Base-by-base conservation (phyloP, 2,113 vertebrate species). In the Nothoprocta pentlandii region DNA sequence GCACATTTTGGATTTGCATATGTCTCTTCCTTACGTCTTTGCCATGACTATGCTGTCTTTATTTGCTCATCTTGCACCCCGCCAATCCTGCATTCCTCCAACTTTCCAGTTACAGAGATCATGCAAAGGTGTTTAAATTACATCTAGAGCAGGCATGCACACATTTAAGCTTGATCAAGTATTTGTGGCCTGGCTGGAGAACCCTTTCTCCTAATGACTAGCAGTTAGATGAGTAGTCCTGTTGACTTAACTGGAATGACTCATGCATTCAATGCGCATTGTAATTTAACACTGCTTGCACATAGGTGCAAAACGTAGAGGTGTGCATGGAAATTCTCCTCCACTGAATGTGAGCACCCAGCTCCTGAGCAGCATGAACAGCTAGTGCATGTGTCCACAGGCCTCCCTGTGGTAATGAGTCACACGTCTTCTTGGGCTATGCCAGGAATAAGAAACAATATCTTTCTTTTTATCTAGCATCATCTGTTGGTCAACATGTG, bases 321-420 rank as follows among this genome's bases (percentile, higher is more conserved):
- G 16, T 77, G 32, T 34, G 54, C 1, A 59, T 1, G 4, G 89
- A 96, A 93, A 96, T 96, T 89, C 83, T 88, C 96, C 77, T 87
- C 39, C 84, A 77, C n/a, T 95, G 93, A 94, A 87, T 94, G 47
- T 85, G 25, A 32, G 8, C 53, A 66, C 56, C 41, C 22, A 34
- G 56, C 82, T 91, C 85, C 85, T 79, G 67, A 86, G 66, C 62
- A 75, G 49, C 34, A 36, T 81, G 62, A 95, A 51, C 56, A 88
- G 66, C 79, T 80, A 64, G 23, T 58, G 58, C 92, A 15, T 94
- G 94, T 92, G 74, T 76, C 66, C 70, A 96, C 93, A 96, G 53
- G 88, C 80, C 30, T 3, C 4, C 53, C 66, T 61, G 64, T 42
- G 68, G 25, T 49, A 93, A 71, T 2, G 5, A 44, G 70, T 85